Percentiles rank a stretch among this genome's conserved stretches.
Conservation (phyloP, 1,140 invertebrate species). For the Monomorium pharaonis region DNA sequence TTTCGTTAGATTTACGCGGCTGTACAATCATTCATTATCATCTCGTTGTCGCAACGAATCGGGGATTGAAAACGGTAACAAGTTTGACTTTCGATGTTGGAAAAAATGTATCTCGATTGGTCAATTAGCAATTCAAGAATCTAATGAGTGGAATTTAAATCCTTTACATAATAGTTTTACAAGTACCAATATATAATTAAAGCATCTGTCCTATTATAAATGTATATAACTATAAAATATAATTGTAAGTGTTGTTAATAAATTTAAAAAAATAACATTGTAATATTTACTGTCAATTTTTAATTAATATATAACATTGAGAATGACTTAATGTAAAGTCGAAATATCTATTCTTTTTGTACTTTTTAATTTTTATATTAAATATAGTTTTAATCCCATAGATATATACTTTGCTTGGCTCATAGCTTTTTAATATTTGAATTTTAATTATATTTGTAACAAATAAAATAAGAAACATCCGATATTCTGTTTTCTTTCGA, state of each 20-base stretch:
- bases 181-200: neutral
- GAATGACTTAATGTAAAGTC: too few relatives aligned
- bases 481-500: neutral
- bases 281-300: too few relatives aligned
- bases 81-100: neutral
- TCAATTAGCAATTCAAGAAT: neutral
- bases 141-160: neutral
- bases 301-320: too few relatives aligned
- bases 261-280: too few relatives aligned
- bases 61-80: neutral
- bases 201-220: neutral
- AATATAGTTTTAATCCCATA: too few relatives aligned
- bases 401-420: too few relatives aligned
- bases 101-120: neutral
- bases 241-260: too few relatives aligned
- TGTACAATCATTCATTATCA: slow-evolving; percentile 9
- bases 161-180: neutral
- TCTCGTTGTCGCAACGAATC: neutral
- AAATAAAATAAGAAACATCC: neutral
- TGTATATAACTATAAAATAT: neutral
- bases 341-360: too few relatives aligned
- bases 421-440: too few relatives aligned
- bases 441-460: too few relatives aligned
- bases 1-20: slow-evolving; percentile 19
- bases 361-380: too few relatives aligned